Conservation (phyloP, 2,797 vertebrate species). For the Hybognathus amarus region DNA sequence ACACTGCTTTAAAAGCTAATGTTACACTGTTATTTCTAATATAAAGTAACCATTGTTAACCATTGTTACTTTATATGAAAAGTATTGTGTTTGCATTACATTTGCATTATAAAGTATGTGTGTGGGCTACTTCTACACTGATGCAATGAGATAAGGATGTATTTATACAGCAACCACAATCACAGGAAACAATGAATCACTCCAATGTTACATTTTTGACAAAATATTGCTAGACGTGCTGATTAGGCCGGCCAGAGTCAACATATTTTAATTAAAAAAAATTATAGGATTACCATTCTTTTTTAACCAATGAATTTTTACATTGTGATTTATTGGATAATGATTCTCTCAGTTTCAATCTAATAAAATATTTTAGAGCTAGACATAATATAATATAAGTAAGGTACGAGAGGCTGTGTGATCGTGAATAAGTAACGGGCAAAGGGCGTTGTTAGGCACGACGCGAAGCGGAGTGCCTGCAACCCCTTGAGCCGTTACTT, state of each 20-base stretch:
- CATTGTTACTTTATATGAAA: not conserved
- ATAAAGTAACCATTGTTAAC: not conserved
- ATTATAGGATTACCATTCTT: not conserved
- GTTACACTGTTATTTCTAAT: not conserved
- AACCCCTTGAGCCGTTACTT: no score
- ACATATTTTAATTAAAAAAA: not conserved
- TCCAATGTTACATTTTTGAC: not conserved
- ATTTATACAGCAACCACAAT: constrained; percentile 15
- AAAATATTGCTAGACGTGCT: no score
- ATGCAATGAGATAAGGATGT: not conserved
- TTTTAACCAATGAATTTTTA: not conserved
- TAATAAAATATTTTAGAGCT: not conserved
- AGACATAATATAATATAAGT: no score
- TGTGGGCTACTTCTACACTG: not conserved
- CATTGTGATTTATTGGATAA: not conserved
- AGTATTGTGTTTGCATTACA: not conserved
- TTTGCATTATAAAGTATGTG: not conserved
- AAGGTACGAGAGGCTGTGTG: no score
- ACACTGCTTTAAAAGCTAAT: not conserved
- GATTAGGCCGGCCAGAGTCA: not conserved
- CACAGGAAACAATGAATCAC: constrained; percentile 9
- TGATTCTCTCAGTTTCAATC: not conserved
- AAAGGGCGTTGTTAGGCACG: no score
- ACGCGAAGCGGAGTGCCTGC: no score
- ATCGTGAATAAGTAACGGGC: no score